A percentile compares a stretch with the other conserved stretches of the same genome.
Conservation (phyloP, 2,113 vertebrate species). For the Pionites leucogaster region DNA sequence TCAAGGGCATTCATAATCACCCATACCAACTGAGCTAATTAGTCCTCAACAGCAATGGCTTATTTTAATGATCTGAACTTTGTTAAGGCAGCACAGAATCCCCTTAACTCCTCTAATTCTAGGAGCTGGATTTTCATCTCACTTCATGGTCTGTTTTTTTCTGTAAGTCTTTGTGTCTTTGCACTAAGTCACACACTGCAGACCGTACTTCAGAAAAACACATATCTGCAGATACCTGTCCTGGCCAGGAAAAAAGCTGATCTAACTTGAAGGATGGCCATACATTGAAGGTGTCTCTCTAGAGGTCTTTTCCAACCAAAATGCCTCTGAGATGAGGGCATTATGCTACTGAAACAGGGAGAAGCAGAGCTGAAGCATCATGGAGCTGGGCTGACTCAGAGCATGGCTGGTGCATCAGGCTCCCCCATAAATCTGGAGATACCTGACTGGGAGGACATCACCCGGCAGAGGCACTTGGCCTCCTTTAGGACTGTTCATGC, state of each 20-base stretch:
- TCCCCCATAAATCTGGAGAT: background rate
- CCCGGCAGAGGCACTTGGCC: background rate
- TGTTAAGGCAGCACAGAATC: background rate
- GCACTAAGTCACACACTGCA: background rate
- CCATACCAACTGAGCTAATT: background rate
- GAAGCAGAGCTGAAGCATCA: fast-evolving
- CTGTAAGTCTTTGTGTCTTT: background rate
- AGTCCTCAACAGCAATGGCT: background rate
- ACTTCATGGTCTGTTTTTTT: background rate
- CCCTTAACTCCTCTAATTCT: background rate
- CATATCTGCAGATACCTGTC: fast-evolving
- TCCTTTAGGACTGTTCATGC: background rate
- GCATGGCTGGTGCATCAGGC: fast-evolving
- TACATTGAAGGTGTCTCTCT: background rate
- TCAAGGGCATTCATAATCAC: background rate
- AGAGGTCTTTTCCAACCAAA: background rate
- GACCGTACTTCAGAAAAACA: background rate
- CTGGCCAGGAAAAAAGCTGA: background rate
- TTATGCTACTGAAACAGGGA: background rate
- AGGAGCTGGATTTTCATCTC: background rate
- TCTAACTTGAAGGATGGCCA: background rate
- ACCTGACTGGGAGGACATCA: too few relatives aligned
- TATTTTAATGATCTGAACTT: conserved; percentile 13
- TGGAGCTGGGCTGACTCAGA: background rate
- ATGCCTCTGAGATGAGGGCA: background rate